Evolutionary conservation across 2,888 invertebrate species (phyloP), one percentile per base, ranked within the genome.

Genomic region (Euzetes globulus): DNA sequence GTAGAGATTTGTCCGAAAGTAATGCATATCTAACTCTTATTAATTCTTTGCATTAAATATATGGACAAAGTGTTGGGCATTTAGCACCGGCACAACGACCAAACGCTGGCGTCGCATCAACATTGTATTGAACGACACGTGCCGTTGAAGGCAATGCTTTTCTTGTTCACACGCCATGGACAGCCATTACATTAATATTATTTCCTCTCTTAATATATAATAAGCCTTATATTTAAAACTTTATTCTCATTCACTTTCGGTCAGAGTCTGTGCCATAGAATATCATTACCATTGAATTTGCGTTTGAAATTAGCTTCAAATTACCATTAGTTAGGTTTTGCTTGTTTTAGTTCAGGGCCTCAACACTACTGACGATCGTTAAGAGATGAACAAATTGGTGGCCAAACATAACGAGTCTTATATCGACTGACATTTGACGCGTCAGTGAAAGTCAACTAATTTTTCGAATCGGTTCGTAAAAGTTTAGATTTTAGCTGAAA

Each of bases 121-220:
- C 70, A 70, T 13, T 17, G 17, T 29, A 58, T 58, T 27, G 22
- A 15, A 22, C 41, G 70, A n/a, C 70, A 70, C 70, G 70, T 70
- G 45, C 70, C 70, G 25, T 22, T 22, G 19, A 17, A 65, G 65
- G 65, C 65, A 65, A 65, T 65, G 65, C 37, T 65, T 37, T 65
- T 37, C 65, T 65, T 65, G 65, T 65, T 65, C 65, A 65, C 65
- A 65, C 65, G 58, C 27, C 47, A 70, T 70, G 70, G 70, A 70
- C 27, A 70, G 45, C 45, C 70, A 70, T 70, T 70, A 70, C 45
- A 70, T 70, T 70, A 45, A 70, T 70, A 70, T 45, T 70, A 70
- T 70, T 70, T 70, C 70, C 70, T 25, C 15, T 70, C 25, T 70
- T 65, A 3, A 70, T 65, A 45, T 45, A 70, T 70, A 70, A 7